A percentile compares a stretch with the other conserved stretches of the same genome.
phyloP scores from a whole-genome alignment of 2,888 invertebrate species.

The Junonia oenone region DNA sequence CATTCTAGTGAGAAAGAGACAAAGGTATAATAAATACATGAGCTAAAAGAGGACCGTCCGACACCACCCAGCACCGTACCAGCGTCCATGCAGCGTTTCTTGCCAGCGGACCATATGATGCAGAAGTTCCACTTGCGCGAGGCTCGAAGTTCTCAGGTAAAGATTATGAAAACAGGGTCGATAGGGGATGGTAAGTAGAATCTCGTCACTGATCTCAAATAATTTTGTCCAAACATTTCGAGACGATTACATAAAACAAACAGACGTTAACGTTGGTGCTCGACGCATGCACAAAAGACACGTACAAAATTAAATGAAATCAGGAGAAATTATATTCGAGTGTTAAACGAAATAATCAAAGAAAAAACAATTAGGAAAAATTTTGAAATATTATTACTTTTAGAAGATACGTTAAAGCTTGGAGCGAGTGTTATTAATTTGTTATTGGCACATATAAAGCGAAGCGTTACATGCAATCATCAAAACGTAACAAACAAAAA shows the following conservation, averaged over 20 bases:
- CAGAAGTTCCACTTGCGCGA: slow-evolving; percentile 50
- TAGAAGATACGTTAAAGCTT: slow-evolving; percentile 18
- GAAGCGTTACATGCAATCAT: slow-evolving; percentile 38
- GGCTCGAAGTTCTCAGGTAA: slow-evolving; percentile 48
- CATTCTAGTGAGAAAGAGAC: slow-evolving; percentile 83
- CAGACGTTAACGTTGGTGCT: slow-evolving; percentile 40
- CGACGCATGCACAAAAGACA: slow-evolving; percentile 49
- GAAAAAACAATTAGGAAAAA: slow-evolving; percentile 11
- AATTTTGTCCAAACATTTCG: slow-evolving; percentile 51
- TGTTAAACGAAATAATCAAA: slow-evolving; percentile 47
- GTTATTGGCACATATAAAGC: slow-evolving; percentile 32
- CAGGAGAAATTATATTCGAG: slow-evolving; percentile 56
- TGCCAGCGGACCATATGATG: slow-evolving; percentile 56
- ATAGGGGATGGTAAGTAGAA: slow-evolving; percentile 47
- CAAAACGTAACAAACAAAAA: slow-evolving; percentile 28
- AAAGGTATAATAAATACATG: slow-evolving; percentile 55
- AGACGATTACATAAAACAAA: slow-evolving; percentile 40
- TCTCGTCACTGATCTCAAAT: slow-evolving; percentile 78
- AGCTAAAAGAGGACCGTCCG: slow-evolving; percentile 46
- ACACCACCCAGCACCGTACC: slow-evolving; percentile 69
- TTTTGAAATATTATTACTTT: slow-evolving; percentile 9
- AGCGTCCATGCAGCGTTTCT: slow-evolving; percentile 71
- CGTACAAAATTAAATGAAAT: slow-evolving; percentile 76
- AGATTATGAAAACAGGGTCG: slow-evolving; percentile 38
- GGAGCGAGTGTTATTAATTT: slow-evolving; percentile 21